Evolutionary conservation across 1,140 invertebrate species (phyloP).

Genomic region (Drosophila suzukii): DNA sequence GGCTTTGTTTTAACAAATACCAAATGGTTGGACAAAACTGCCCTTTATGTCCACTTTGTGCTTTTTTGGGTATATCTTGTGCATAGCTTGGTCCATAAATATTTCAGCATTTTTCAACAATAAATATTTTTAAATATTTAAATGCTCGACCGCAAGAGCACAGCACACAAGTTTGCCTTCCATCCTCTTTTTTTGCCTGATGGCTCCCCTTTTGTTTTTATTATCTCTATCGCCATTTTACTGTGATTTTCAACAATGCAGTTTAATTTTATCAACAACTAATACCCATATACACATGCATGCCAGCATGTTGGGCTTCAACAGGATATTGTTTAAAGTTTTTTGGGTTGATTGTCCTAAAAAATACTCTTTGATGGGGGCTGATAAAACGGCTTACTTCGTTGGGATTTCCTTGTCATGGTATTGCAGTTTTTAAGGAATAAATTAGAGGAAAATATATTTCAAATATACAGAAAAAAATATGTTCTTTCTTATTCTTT

Average conservation of each 20-base stretch:
- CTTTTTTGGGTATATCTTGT: constrained; percentile 37
- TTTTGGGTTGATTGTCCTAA: constrained; percentile 1
- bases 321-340: constrained; percentile 30
- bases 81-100: constrained; percentile 71
- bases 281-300: constrained; percentile 32
- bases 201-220: constrained; percentile 46
- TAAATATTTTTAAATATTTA: constrained; percentile 79
- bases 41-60: constrained; percentile 42
- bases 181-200: constrained; percentile 2
- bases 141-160: constrained; percentile 59
- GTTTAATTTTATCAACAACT: constrained; percentile 73
- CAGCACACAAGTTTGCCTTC: constrained; percentile 41
- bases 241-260: constrained; percentile 74
- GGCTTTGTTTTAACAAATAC: constrained; percentile 52
- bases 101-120: constrained; percentile 73
- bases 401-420: not conserved
- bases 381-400: not conserved
- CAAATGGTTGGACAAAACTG: constrained; percentile 37
- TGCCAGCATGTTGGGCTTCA: constrained; percentile 8
- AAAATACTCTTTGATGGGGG: constrained; percentile 13
- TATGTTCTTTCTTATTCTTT: too few species aligned
- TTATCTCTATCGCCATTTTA: constrained; percentile 71
- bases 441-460: not conserved
- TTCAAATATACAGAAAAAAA: not conserved
- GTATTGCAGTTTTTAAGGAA: not conserved